phyloP scores from a whole-genome alignment of 2,113 vertebrate species.

The Echinops telfairi region DNA sequence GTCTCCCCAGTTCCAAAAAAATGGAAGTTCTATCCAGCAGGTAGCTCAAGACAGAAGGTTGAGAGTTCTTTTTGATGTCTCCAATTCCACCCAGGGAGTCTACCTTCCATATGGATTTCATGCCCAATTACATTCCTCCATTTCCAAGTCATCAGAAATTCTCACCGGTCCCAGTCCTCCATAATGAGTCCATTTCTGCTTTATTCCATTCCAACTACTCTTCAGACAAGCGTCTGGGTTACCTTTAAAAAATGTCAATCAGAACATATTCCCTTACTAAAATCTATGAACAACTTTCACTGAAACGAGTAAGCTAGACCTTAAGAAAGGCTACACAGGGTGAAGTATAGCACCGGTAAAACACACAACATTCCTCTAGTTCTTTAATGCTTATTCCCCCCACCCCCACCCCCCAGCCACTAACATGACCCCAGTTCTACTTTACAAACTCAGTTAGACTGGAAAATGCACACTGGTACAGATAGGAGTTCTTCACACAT shows the following conservation, averaged over 20 bases:
- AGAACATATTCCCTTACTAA: not conserved
- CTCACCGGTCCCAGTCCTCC: not conserved
- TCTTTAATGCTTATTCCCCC: no score
- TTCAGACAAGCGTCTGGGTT: not conserved
- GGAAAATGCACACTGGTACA: no score
- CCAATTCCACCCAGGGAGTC: not conserved
- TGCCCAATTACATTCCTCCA: not conserved
- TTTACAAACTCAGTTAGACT: no score
- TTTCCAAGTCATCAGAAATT: not conserved
- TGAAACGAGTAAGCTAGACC: not conserved
- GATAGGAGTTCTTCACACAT: no score
- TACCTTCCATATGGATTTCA: not conserved
- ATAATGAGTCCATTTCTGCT: not conserved
- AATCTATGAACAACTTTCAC: not conserved
- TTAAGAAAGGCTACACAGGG: not conserved
- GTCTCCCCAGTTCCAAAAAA: not conserved
- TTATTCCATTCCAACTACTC: not conserved
- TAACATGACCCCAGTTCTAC: no score
- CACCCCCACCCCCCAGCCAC: no score
- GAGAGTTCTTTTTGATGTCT: not conserved
- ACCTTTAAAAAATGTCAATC: constrained; percentile 37
- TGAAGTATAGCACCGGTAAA: no score
- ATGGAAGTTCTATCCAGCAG: not conserved
- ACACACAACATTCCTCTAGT: no score
- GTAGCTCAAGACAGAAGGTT: not conserved